A percentile compares a stretch with the other conserved stretches of the same genome.
Evolutionary conservation across 1,140 invertebrate genomes (phyloP).

Genomic region (Phthorimaea operculella): DNA sequence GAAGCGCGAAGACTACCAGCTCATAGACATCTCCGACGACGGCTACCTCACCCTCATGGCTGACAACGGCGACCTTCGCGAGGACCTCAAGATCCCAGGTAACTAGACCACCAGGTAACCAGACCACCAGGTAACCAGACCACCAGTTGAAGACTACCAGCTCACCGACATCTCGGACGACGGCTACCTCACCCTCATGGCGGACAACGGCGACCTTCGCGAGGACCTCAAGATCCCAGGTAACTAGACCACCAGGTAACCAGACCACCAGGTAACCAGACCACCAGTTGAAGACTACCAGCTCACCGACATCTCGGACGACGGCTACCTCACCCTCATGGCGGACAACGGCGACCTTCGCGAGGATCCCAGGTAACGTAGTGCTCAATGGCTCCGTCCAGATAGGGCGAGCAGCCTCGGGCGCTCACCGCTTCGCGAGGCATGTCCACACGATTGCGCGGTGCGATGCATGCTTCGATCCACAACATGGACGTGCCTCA

Average conservation of each 20-base stretch:
- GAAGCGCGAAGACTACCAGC: constrained; percentile 95
- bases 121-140: too few species aligned
- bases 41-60: constrained; percentile 92
- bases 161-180: constrained; percentile 94
- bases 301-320: constrained; percentile 93
- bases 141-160: too few species aligned
- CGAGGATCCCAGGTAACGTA: constrained; percentile 93
- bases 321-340: constrained; percentile 93
- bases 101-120: too few species aligned
- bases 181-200: constrained; percentile 92
- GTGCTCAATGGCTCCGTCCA: too few species aligned
- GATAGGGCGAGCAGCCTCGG: too few species aligned
- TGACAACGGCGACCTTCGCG: constrained; percentile 92
- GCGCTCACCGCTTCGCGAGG: too few species aligned
- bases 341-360: constrained; percentile 92
- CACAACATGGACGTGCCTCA: constrained; percentile 99
- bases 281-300: constrained; percentile 99
- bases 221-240: constrained; percentile 97
- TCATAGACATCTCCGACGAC: constrained; percentile 94
- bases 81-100: constrained; percentile 93
- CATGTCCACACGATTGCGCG: too few species aligned
- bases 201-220: constrained; percentile 91
- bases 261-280: too few species aligned
- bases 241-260: too few species aligned
- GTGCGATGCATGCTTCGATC: too few species aligned